Evolutionary conservation across 92 coral and sea anemone species (phyloP).

Genomic region (Plumapathes pennacea): DNA sequence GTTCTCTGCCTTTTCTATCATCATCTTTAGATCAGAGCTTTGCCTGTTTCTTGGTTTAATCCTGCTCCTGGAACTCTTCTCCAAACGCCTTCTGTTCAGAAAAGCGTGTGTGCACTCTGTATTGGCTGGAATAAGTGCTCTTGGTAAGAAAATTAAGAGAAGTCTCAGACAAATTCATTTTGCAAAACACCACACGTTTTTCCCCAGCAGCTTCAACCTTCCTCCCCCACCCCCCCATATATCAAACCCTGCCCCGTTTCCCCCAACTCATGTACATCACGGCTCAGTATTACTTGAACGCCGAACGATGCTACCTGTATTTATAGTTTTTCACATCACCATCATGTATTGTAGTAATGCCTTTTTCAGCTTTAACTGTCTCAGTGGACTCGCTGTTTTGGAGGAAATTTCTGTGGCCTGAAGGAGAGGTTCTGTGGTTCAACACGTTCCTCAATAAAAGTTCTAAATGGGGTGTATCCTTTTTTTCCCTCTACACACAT

Average conservation of each 20-base stretch:
- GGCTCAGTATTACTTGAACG: too few species aligned
- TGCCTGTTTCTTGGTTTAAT: slow-evolving; percentile 78
- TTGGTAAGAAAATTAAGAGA: slow-evolving; percentile 50
- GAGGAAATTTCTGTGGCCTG: slow-evolving; percentile 92
- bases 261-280: too few species aligned
- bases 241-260: too few species aligned
- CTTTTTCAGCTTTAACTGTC: slow-evolving; percentile 78
- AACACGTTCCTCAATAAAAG: slow-evolving; percentile 88
- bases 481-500: too few species aligned
- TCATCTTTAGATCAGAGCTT: slow-evolving; percentile 87
- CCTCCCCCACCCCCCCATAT: too few species aligned
- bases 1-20: slow-evolving; percentile 87
- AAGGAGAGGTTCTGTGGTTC: slow-evolving; percentile 88
- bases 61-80: slow-evolving; percentile 61
- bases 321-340: too few species aligned
- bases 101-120: slow-evolving; percentile 66
- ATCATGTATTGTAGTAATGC: too few species aligned
- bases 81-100: slow-evolving; percentile 45
- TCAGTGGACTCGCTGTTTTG: slow-evolving; percentile 82
- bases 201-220: too few species aligned
- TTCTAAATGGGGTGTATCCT: slow-evolving; percentile 98
- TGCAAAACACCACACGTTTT: too few species aligned
- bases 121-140: slow-evolving; percentile 70
- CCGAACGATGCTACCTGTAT: too few species aligned
- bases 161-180: too few species aligned